Evolutionary conservation across 2,113 vertebrate species (phyloP).

Genomic region (Ceyx margarethae): DNA sequence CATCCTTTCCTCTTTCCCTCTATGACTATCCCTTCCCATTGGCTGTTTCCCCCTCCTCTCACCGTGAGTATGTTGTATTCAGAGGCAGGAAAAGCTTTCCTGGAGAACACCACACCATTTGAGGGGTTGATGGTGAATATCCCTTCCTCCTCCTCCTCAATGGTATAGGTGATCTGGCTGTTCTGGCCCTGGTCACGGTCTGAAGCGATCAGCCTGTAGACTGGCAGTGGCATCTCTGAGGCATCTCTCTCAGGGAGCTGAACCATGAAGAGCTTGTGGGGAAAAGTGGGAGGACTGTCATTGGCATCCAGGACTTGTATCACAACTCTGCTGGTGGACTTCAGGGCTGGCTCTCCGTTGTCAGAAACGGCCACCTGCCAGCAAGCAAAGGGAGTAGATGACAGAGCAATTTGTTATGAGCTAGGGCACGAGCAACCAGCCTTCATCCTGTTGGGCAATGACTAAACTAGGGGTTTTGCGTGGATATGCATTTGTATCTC

Average conservation of each 20-base stretch:
- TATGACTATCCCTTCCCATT: not conserved
- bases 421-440: not conserved
- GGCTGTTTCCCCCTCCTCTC: slow-evolving; percentile 11
- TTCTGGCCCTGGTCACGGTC: slow-evolving; percentile 88
- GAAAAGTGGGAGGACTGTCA: slow-evolving; percentile 87
- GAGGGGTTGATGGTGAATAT: slow-evolving; percentile 80
- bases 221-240: slow-evolving; percentile 17
- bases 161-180: slow-evolving; percentile 83
- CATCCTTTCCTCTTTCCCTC: not conserved
- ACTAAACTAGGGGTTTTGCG: rapidly evolving
- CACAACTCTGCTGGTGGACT: slow-evolving; percentile 88
- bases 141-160: slow-evolving; percentile 78
- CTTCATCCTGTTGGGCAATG: not conserved
- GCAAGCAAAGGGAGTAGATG: not conserved
- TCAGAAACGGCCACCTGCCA: slow-evolving; percentile 89
- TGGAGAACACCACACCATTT: slow-evolving; percentile 82
- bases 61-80: slow-evolving; percentile 94
- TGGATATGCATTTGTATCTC: not conserved
- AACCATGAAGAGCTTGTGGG: slow-evolving; percentile 89
- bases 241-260: slow-evolving; percentile 77
- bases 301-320: slow-evolving; percentile 88
- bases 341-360: slow-evolving; percentile 82
- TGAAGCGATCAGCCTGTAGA: slow-evolving; percentile 86
- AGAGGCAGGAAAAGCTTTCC: slow-evolving; percentile 79
- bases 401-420: not conserved